These are phyloP conservation scores for Anhinga anhinga DNA, from an alignment of 2,113 vertebrate species.

Conservation along the genomic window DNA sequence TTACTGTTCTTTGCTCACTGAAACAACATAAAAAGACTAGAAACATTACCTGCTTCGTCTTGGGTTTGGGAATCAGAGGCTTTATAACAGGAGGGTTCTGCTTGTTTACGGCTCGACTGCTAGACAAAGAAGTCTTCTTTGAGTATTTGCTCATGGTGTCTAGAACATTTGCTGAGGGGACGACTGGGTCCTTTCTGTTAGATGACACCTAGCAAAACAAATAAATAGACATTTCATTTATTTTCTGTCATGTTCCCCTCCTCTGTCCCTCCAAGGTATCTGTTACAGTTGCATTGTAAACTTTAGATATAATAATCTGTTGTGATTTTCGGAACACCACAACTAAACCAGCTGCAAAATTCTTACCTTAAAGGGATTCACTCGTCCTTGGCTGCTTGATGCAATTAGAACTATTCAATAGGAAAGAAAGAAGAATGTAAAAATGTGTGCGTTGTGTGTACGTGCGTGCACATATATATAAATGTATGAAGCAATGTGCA, in stretches of 20 bases:
- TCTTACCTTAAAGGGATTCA: conserved; percentile 96
- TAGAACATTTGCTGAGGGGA: conserved; percentile 79
- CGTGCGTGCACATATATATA: too few species aligned
- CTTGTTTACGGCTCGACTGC: conserved; percentile 62
- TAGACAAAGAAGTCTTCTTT: conserved; percentile 71
- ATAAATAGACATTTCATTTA: not conserved
- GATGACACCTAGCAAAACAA: conserved; percentile 76
- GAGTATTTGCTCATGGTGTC: conserved; percentile 84
- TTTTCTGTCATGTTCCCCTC: not conserved
- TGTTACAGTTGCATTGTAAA: not conserved
- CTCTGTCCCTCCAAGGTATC: not conserved
- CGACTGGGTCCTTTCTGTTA: conserved; percentile 71
- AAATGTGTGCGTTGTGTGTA: not conserved
- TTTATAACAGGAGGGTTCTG: conserved; percentile 83
- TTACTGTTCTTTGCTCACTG: not conserved
- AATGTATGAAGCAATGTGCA: not conserved
- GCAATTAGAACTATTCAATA: conserved; percentile 56
- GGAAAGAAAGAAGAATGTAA: not conserved
- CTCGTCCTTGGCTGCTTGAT: conserved; percentile 76
- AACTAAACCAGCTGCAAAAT: not conserved
- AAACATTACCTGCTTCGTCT: conserved; percentile 82
- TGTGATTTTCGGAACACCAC: not conserved
- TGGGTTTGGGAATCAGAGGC: conserved; percentile 85
- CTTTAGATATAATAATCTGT: not conserved
- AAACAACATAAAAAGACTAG: not conserved